Percentiles rank a stretch among this genome's conserved stretches.
phyloP scores from a whole-genome alignment of 2,888 invertebrate species.

The Octonoba sinensis region DNA sequence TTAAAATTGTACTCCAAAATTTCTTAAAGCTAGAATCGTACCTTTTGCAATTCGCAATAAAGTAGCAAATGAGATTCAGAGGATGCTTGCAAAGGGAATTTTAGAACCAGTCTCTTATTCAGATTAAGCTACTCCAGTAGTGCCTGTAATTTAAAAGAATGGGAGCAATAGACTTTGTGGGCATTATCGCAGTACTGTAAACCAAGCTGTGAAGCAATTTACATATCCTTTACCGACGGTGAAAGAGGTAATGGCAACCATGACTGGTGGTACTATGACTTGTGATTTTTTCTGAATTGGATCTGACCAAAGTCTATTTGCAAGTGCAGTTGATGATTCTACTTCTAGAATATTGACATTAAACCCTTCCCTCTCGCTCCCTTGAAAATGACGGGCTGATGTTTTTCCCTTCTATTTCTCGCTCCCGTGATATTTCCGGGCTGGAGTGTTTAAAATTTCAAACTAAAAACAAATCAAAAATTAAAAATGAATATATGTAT shows the following conservation, averaged over 20 bases:
- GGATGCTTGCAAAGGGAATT: too few relatives aligned
- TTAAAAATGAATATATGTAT: too few relatives aligned
- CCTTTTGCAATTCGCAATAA: not conserved
- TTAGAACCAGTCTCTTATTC: not conserved
- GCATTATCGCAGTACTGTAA: conserved; percentile 1
- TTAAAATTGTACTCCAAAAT: not conserved
- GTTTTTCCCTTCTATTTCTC: too few relatives aligned
- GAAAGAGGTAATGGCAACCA: not conserved
- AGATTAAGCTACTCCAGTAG: not conserved
- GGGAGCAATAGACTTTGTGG: not conserved
- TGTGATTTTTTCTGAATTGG: too few relatives aligned
- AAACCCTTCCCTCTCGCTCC: too few relatives aligned
- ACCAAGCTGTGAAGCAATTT: conserved; percentile 2
- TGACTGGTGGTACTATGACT: too few relatives aligned
- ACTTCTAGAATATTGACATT: not conserved
- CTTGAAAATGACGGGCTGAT: too few relatives aligned
- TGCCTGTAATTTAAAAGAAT: not conserved
- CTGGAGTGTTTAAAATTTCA: too few relatives aligned
- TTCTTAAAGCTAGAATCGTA: not conserved
- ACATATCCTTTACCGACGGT: conserved; percentile 2
- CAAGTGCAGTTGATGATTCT: not conserved
- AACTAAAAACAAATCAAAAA: too few relatives aligned
- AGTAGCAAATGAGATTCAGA: not conserved
- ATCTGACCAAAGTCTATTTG: too few relatives aligned
- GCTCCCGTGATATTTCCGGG: too few relatives aligned